Conservation (phyloP, 2,888 invertebrate genomes). For the Lithophane leautieri region DNA sequence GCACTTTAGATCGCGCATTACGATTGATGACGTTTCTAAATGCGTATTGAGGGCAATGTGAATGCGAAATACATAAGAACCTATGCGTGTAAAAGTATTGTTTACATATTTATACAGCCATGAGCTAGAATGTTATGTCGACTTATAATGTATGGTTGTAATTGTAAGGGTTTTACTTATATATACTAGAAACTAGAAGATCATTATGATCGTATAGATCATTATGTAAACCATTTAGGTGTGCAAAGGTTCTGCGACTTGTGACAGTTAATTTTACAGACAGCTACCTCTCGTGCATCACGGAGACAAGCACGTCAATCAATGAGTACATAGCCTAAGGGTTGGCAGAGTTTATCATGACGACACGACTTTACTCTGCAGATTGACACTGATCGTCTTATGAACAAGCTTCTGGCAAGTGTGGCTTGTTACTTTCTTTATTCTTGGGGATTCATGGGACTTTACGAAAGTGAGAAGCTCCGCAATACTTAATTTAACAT, state of each 20-base stretch:
- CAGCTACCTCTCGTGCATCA: neutral
- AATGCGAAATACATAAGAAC: neutral
- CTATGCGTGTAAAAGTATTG: neutral
- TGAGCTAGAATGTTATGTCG: neutral
- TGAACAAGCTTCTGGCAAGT: constrained; percentile 16
- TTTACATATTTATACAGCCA: neutral
- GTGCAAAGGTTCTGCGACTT: neutral
- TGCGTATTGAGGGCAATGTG: neutral
- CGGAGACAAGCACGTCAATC: constrained; percentile 28
- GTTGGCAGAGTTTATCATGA: constrained; percentile 4
- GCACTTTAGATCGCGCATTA: too few species aligned
- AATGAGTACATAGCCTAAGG: constrained; percentile 12
- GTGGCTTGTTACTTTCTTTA: constrained; percentile 11
- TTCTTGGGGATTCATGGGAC: neutral
- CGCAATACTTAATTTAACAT: neutral
- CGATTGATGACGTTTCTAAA: neutral
- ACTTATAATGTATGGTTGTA: too few species aligned
- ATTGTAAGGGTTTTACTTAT: too few species aligned
- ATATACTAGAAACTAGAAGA: too few species aligned
- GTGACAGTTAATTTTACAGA: neutral
- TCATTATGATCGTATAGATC: too few species aligned
- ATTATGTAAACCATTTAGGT: too few species aligned
- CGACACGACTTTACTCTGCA: constrained; percentile 7
- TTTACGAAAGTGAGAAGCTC: neutral
- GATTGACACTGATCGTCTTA: constrained; percentile 48